Evolutionary conservation across 2,888 invertebrate species (phyloP), one percentile per base, ranked within the genome.

Genomic region (Pecten maximus): DNA sequence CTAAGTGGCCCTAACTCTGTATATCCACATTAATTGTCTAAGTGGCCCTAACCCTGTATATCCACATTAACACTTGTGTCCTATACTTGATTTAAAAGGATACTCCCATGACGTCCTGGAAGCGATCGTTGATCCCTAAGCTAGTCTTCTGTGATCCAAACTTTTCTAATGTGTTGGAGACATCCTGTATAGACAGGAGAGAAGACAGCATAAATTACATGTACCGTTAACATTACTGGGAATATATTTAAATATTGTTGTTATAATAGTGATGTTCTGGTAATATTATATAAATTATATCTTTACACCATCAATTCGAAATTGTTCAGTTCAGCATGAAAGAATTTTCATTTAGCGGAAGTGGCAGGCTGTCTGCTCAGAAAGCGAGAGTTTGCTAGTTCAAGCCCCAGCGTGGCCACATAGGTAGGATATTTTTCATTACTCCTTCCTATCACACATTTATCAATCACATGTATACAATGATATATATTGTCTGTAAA

Each of bases 91-190:
- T 23, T 54, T 8, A 54, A 90, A 95, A 94, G 95, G 94, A 94
- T 96, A 96, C 96, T 89, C 94, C 95, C 95, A 96, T 96, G 40
- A 96, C 95, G 60, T 96, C 95, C 92, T 96, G 95, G 91, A 96
- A 96, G 87, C 94, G 92, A 93, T 96, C 96, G 48, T 93, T 94
- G 16, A 94, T 93, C 12, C 94, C 93, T 10, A 94, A 74, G 40
- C 93, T 93, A 10, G 93, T 92, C 87, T 94, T 93, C 89, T 95
- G 94, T 10, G 94, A 93, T 23, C 94, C 94, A 91, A 96, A 94
- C 90, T 94, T 94, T 89, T 95, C 94, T 40, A 95, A 90, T 15
- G 95, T 95, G 86, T 92, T 91, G 0, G 95, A 95, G 35, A 95
- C 95, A 88, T 96, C 95, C 96, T 96, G 91, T 15, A 93, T 92